These are phyloP conservation scores for Rallus limicola DNA, from an alignment of 2,113 vertebrate genomes.

Conservation along the genomic window DNA sequence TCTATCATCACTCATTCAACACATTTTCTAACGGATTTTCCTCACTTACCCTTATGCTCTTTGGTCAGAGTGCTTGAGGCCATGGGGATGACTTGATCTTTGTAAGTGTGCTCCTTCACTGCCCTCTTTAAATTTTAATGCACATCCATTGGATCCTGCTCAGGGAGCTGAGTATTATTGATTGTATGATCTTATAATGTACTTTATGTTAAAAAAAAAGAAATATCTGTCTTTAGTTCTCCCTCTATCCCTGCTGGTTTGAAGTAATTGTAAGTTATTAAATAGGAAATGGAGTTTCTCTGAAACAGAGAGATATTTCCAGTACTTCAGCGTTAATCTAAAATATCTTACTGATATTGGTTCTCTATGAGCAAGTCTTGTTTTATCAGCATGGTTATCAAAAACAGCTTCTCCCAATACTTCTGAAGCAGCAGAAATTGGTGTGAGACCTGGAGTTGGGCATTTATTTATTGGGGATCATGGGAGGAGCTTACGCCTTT, in stretches of 20 bases:
- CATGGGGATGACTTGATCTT: neutral
- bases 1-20: neutral
- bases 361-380: neutral
- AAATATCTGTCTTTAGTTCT: neutral
- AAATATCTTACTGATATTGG: neutral
- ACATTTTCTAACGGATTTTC: neutral
- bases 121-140: slow-evolving; percentile 41
- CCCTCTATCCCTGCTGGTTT: neutral
- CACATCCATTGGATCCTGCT: neutral
- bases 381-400: neutral
- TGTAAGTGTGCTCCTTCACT: neutral
- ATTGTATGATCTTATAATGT: neutral
- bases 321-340: neutral
- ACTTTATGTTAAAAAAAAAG: neutral
- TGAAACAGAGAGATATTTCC: neutral
- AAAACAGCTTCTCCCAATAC: neutral
- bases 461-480: neutral
- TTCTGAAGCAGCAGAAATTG: neutral
- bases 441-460: neutral
- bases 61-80: slow-evolving; percentile 6
- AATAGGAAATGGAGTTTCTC: neutral
- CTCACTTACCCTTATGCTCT: neutral
- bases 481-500: neutral
- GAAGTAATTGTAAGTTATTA: slow-evolving; percentile 9
- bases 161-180: neutral